These are phyloP conservation scores for Eretmocerus hayati DNA, from an alignment of 2,888 invertebrate genomes.

Conservation along the genomic window DNA sequence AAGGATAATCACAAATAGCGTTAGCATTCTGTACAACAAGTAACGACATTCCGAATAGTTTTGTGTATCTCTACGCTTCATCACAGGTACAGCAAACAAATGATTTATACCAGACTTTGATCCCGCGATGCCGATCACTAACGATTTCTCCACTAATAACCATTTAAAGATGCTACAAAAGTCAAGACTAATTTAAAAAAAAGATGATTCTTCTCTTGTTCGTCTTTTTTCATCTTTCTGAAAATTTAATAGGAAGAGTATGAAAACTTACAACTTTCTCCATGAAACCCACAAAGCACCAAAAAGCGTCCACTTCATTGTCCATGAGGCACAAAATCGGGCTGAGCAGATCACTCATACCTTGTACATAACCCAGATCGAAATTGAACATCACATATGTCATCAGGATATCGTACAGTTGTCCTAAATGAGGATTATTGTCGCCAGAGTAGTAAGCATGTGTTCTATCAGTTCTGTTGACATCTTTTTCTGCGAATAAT, in stretches of 20 bases:
- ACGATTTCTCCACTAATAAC: too few relatives aligned
- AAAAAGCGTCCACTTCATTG: constrained; percentile 94
- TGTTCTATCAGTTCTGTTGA: constrained; percentile 88
- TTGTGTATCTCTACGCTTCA: too few relatives aligned
- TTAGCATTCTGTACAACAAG: too few relatives aligned
- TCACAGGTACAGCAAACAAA: too few relatives aligned
- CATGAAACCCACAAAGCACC: constrained; percentile 99
- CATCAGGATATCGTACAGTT: constrained; percentile 88
- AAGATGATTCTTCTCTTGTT: not conserved
- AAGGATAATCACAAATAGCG: too few relatives aligned
- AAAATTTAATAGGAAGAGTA: constrained; percentile 4
- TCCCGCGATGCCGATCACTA: too few relatives aligned
- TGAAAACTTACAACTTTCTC: constrained; percentile 71
- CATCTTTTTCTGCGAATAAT: constrained; percentile 74
- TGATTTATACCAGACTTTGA: too few relatives aligned
- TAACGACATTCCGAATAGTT: too few relatives aligned
- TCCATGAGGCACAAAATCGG: constrained; percentile 84
- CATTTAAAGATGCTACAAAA: not conserved
- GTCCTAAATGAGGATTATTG: constrained; percentile 77
- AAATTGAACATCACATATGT: constrained; percentile 99
- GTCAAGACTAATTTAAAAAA: not conserved
- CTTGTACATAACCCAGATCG: constrained; percentile 92
- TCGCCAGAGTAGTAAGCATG: constrained; percentile 90
- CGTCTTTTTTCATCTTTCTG: too few relatives aligned
- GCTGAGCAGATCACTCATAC: constrained; percentile 95